Evolutionary conservation across 2,113 vertebrate genomes (phyloP).

Genomic region (Aramus guarauna): DNA sequence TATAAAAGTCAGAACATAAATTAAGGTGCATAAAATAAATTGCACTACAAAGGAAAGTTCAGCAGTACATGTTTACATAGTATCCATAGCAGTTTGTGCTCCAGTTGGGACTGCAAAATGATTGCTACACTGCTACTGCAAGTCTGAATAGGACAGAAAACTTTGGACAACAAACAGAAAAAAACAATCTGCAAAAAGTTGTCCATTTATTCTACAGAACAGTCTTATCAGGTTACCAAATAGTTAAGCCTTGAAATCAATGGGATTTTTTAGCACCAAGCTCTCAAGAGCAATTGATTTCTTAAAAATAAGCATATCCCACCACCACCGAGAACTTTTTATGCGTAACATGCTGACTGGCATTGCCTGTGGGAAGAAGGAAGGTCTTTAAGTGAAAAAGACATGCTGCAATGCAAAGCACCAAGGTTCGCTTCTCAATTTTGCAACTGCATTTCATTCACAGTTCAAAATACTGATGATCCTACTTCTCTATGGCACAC

Average conservation of each 20-base stretch:
- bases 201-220: background rate
- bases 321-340: background rate
- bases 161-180: background rate
- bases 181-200: background rate
- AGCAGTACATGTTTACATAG: background rate
- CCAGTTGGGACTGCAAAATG: background rate
- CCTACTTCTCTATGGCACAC: background rate
- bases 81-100: background rate
- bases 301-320: background rate
- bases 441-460: background rate
- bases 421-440: background rate
- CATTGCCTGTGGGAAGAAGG: background rate
- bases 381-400: background rate
- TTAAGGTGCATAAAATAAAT: background rate
- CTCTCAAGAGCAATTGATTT: background rate
- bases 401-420: background rate
- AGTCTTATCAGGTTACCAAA: background rate
- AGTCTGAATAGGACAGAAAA: background rate
- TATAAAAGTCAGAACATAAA: conserved; percentile 3
- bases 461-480: background rate
- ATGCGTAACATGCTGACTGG: background rate
- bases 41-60: background rate
- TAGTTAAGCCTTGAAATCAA: background rate
- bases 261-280: background rate
- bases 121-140: background rate